phyloP scores from a whole-genome alignment of 2,797 vertebrate genomes.

The Myripristis murdjan region DNA sequence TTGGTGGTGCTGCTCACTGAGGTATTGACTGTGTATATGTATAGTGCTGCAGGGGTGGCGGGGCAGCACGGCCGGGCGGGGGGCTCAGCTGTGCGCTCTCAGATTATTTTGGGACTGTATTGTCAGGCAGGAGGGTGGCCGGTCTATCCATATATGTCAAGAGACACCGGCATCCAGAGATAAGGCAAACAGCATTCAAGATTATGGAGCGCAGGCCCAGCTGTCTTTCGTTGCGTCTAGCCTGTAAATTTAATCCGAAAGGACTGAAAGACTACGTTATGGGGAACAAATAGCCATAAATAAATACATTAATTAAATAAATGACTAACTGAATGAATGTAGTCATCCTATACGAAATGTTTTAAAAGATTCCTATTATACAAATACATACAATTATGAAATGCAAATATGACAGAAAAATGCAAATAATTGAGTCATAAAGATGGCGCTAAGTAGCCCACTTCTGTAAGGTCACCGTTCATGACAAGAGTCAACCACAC shows the following conservation, averaged over 20 bases:
- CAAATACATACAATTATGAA: no score
- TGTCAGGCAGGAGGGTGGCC: slow-evolving; percentile 85
- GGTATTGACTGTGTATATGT: not conserved
- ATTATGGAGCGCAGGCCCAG: slow-evolving; percentile 29
- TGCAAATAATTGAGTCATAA: no score
- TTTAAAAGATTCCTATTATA: no score
- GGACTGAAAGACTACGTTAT: not conserved
- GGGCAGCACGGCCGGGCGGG: slow-evolving; percentile 56
- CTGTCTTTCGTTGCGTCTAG: not conserved
- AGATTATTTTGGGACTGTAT: slow-evolving; percentile 95
- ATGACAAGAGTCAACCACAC: no score
- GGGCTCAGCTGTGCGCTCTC: slow-evolving; percentile 90
- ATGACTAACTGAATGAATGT: no score
- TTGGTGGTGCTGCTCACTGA: slow-evolving; percentile 30
- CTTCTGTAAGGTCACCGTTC: no score
- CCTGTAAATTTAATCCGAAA: slow-evolving; percentile 1
- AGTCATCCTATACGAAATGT: no score
- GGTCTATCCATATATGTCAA: slow-evolving; percentile 93
- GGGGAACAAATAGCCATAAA: no score
- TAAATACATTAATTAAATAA: no score
- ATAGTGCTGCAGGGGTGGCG: slow-evolving; percentile 67
- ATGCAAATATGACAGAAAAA: no score
- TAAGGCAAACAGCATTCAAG: slow-evolving; percentile 56
- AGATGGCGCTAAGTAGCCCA: no score
- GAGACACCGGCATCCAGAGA: slow-evolving; percentile 62